Evolutionary conservation across 2,797 vertebrate genomes (phyloP).

Genomic region (Gadopsis marmoratus): DNA sequence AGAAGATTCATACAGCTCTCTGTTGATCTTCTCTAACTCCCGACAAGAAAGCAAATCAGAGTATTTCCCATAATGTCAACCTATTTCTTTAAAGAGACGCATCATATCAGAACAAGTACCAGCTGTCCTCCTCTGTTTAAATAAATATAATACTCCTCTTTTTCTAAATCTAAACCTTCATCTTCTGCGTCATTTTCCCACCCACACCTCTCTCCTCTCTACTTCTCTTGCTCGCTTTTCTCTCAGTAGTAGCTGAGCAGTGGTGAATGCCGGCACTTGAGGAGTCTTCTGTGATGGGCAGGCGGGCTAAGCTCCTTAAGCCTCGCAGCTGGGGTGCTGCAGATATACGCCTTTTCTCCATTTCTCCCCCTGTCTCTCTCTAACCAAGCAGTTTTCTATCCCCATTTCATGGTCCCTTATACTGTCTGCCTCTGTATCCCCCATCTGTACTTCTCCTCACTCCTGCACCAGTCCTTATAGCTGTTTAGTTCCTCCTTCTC

Average conservation of each 20-base stretch:
- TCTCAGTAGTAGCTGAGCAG: constrained; percentile 63
- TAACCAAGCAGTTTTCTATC: constrained; percentile 57
- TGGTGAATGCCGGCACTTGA: constrained; percentile 72
- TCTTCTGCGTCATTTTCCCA: constrained; percentile 32
- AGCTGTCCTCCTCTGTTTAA: background rate
- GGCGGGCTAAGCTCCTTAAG: constrained; percentile 81
- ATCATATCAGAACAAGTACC: constrained; percentile 2
- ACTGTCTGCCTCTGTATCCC: constrained; percentile 56
- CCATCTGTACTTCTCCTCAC: constrained; percentile 43
- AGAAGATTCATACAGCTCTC: background rate
- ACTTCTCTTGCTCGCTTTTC: constrained; percentile 54
- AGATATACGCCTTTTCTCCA: constrained; percentile 73
- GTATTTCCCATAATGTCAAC: constrained; percentile 4
- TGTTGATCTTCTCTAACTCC: background rate
- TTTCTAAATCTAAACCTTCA: constrained; percentile 39
- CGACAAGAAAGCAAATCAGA: background rate
- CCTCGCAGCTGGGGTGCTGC: constrained; percentile 75
- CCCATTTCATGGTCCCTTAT: constrained; percentile 67
- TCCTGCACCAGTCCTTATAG: constrained; percentile 27
- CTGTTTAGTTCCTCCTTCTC: constrained; percentile 48
- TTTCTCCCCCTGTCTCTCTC: constrained; percentile 62
- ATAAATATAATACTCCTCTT: background rate
- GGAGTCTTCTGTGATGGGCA: constrained; percentile 69
- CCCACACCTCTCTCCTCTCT: constrained; percentile 48
- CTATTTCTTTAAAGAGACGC: background rate